Percentiles rank a stretch among this genome's conserved stretches.
These are phyloP conservation scores for Philopedon plagiatum DNA, from an alignment of 2,888 invertebrate species.

Conservation along the genomic window DNA sequence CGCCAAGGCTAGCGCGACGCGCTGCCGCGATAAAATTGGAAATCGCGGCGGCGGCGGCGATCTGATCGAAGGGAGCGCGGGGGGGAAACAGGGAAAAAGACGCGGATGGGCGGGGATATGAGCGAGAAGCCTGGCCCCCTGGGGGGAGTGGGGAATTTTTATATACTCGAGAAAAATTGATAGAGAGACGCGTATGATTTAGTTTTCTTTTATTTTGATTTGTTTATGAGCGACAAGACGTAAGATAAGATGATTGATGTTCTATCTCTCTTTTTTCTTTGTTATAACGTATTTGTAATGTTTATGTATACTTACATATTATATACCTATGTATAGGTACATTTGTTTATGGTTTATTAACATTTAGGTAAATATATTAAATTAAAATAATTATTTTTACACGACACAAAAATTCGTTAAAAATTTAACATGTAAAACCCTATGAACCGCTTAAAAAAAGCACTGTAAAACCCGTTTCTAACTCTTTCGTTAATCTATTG, in stretches of 20 bases:
- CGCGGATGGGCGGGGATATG: constrained; percentile 50
- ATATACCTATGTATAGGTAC: background rate
- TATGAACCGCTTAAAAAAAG: too few relatives aligned
- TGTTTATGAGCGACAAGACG: constrained; percentile 30
- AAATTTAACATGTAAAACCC: too few relatives aligned
- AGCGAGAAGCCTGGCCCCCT: constrained; percentile 47
- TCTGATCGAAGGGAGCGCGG: constrained; percentile 34
- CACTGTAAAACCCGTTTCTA: too few relatives aligned
- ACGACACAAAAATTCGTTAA: too few relatives aligned
- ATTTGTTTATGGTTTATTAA: too few relatives aligned
- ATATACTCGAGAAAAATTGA: constrained; percentile 51
- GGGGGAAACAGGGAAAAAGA: constrained; percentile 48
- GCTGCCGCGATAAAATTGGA: constrained; percentile 66
- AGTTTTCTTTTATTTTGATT: constrained; percentile 44
- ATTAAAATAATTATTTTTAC: too few relatives aligned
- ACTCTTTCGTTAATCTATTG: too few relatives aligned
- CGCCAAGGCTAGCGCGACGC: constrained; percentile 49
- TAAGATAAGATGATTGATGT: constrained; percentile 21
- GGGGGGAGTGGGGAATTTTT: constrained; percentile 48
- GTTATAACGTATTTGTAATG: background rate
- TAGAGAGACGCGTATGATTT: constrained; percentile 47
- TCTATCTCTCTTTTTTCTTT: background rate
- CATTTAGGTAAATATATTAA: too few relatives aligned
- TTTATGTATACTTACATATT: background rate
- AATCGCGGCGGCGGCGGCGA: constrained; percentile 54